Evolutionary conservation across 2,888 invertebrate species (phyloP).

Genomic region (Mystacides longicornis): DNA sequence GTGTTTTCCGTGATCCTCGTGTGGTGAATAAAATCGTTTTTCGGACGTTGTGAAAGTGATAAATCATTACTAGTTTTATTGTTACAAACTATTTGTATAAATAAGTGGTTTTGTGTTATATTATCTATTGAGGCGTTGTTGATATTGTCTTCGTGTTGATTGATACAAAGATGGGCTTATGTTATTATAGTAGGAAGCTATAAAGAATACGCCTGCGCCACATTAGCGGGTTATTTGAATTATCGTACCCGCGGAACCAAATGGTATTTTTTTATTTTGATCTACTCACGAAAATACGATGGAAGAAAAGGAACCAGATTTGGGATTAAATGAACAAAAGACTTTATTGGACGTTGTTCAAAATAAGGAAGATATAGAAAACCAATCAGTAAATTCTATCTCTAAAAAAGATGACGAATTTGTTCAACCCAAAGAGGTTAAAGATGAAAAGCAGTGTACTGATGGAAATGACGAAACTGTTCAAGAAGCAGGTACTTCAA

Average conservation of each 20-base stretch:
- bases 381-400: no score
- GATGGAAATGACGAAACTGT: background rate
- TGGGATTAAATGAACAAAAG: constrained; percentile 5
- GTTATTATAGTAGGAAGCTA: constrained; percentile 21
- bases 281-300: constrained; percentile 1
- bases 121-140: background rate
- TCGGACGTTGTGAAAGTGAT: background rate
- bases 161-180: constrained; percentile 19
- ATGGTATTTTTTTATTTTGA: constrained; percentile 3
- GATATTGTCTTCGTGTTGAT: constrained; percentile 1
- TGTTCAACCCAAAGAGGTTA: background rate
- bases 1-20: constrained; percentile 9
- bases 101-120: background rate
- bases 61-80: background rate
- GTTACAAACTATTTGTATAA: background rate
- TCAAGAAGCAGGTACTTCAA: background rate
- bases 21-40: constrained; percentile 10
- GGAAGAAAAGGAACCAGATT: constrained; percentile 15
- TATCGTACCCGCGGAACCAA: background rate
- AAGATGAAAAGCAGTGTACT: background rate
- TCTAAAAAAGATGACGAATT: background rate
- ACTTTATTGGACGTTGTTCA: background rate
- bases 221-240: constrained; percentile 6
- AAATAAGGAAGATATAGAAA: constrained; percentile 12
- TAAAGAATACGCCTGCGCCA: constrained; percentile 20